These are phyloP conservation scores for Felis catus DNA, from an alignment of 2,113 vertebrate species.

Conservation along the genomic window DNA sequence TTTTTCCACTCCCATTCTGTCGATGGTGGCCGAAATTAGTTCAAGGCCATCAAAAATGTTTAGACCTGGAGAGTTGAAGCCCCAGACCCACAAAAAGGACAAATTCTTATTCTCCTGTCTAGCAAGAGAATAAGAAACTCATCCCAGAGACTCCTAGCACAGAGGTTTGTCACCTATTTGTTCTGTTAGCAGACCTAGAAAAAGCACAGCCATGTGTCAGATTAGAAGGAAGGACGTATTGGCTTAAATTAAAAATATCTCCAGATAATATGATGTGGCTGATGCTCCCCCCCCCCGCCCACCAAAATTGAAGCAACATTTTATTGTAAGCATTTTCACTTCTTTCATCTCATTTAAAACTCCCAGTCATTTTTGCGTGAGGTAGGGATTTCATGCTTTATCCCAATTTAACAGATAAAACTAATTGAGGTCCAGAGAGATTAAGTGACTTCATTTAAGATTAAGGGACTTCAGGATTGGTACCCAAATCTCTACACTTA, in stretches of 20 bases:
- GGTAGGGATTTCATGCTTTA: slow-evolving; percentile 25
- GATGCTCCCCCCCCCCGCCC: neutral
- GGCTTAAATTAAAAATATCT: slow-evolving; percentile 55
- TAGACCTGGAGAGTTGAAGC: slow-evolving; percentile 66
- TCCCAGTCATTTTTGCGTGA: neutral
- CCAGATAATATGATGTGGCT: slow-evolving; percentile 26
- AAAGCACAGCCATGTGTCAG: neutral
- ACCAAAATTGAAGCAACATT: slow-evolving; percentile 40
- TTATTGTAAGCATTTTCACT: slow-evolving; percentile 29
- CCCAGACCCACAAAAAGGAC: slow-evolving; percentile 54
- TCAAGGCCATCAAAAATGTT: slow-evolving; percentile 77
- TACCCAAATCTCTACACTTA: neutral
- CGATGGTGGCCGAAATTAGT: slow-evolving; percentile 74
- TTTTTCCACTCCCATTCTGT: slow-evolving; percentile 77
- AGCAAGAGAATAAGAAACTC: slow-evolving; percentile 59
- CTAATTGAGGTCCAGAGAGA: slow-evolving; percentile 33
- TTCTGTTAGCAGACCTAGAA: slow-evolving; percentile 55
- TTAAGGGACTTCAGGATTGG: neutral
- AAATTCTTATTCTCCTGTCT: slow-evolving; percentile 51
- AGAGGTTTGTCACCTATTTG: slow-evolving; percentile 32
- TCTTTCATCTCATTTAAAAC: slow-evolving; percentile 42
- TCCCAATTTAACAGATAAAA: slow-evolving; percentile 31
- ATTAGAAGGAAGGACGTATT: slow-evolving; percentile 41
- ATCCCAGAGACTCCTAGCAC: slow-evolving; percentile 25
- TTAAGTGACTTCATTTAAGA: neutral